These are phyloP conservation scores for Vultur gryphus DNA, from an alignment of 2,797 vertebrate genomes.

Conservation along the genomic window DNA sequence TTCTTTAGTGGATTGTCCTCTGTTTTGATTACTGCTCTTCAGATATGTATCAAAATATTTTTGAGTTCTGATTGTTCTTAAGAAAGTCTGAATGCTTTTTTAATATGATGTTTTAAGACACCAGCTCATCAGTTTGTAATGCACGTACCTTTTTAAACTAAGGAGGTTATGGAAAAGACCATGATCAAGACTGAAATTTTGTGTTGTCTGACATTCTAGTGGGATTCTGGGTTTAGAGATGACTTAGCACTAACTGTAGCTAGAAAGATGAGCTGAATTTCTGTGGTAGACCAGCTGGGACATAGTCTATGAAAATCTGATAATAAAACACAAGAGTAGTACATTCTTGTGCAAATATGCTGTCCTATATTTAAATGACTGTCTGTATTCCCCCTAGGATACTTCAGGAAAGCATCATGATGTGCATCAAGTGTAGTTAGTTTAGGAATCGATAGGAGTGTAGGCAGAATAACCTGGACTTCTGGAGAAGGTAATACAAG, in stretches of 20 bases:
- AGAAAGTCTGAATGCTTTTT: not conserved
- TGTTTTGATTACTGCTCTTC: not conserved
- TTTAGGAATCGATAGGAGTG: not conserved
- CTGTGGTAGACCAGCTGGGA: not conserved
- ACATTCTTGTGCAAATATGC: not conserved
- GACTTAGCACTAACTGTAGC: not conserved
- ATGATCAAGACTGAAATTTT: not conserved
- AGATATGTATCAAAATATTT: not conserved
- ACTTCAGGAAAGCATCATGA: conserved; percentile 9
- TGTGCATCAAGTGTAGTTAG: conserved; percentile 24
- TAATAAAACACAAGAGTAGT: not conserved
- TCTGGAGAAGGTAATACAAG: conserved; percentile 23
- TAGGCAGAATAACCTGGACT: conserved; percentile 16
- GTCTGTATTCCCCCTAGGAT: conserved; percentile 1
- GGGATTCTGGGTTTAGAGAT: not conserved
- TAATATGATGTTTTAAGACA: not conserved
- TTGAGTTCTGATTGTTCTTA: not conserved
- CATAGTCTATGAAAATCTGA: not conserved
- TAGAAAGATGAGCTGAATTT: not conserved
- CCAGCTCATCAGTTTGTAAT: not conserved
- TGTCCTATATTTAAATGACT: not conserved
- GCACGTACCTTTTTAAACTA: not conserved
- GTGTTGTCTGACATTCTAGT: not conserved
- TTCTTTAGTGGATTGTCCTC: not conserved
- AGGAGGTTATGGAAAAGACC: not conserved